These are phyloP conservation scores for Natator depressus DNA, from an alignment of 2,113 vertebrate species.

Conservation along the genomic window DNA sequence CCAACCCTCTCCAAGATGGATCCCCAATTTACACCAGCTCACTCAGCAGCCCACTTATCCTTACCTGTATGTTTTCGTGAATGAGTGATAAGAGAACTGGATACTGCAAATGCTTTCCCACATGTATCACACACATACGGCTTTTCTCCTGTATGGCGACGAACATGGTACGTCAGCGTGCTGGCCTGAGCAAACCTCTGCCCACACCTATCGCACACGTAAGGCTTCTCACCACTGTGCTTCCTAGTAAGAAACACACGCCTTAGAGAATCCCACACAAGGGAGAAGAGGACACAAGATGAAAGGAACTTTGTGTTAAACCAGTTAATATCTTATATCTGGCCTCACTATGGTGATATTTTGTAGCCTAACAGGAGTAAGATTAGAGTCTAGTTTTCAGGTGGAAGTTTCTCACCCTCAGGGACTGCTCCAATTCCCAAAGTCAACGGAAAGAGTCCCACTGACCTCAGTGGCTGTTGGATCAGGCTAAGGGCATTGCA, in stretches of 20 bases:
- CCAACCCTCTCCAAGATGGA: neutral
- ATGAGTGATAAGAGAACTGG: constrained; percentile 97
- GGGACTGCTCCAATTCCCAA: neutral
- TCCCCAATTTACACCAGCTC: rapidly evolving
- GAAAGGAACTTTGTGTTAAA: neutral
- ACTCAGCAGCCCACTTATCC: neutral
- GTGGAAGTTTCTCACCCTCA: rapidly evolving
- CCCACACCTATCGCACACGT: constrained; percentile 94
- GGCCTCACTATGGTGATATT: neutral
- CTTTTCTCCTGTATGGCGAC: constrained; percentile 96
- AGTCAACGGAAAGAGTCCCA: rapidly evolving
- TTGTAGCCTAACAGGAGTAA: rapidly evolving
- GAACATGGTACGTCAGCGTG: constrained; percentile 96
- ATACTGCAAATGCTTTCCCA: constrained; percentile 96
- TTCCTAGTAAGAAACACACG: constrained; percentile 78
- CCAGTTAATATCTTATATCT: rapidly evolving
- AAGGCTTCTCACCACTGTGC: constrained; percentile 98
- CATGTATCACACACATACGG: constrained; percentile 97
- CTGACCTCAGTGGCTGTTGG: rapidly evolving
- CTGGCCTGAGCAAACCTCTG: constrained; percentile 98
- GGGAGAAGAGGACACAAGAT: rapidly evolving
- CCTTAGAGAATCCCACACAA: neutral
- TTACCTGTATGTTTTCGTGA: constrained; percentile 95
- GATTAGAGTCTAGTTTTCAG: rapidly evolving
- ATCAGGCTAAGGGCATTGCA: neutral